Conservation (phyloP, 2,797 vertebrate species). For the Molossus molossus region DNA sequence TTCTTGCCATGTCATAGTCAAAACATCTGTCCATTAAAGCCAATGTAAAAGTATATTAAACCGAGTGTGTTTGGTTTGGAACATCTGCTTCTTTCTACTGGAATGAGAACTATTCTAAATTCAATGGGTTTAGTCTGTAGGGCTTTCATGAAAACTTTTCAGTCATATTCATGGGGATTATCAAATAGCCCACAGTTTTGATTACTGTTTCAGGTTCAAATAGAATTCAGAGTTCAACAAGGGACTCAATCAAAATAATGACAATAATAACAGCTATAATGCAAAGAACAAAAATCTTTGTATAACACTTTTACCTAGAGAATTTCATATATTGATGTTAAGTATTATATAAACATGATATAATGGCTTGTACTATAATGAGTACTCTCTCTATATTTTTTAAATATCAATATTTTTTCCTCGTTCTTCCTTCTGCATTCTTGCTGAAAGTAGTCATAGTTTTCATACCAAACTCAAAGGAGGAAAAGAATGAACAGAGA, state of each 20-base stretch:
- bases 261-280: conserved; percentile 72
- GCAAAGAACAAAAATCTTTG: conserved; percentile 67
- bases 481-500: conserved; percentile 42
- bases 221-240: conserved; percentile 85
- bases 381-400: conserved; percentile 8
- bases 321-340: conserved; percentile 49
- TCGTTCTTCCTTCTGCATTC: conserved; percentile 59
- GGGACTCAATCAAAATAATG: conserved; percentile 75
- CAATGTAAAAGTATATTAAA: conserved; percentile 81
- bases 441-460: conserved; percentile 40
- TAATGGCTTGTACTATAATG: conserved; percentile 49
- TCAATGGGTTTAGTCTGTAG: conserved; percentile 79
- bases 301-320: conserved; percentile 59
- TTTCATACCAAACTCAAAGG: conserved; percentile 36
- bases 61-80: conserved; percentile 73
- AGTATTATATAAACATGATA: conserved; percentile 63
- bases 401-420: conserved; percentile 37
- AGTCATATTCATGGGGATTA: conserved; percentile 86
- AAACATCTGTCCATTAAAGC: conserved; percentile 90
- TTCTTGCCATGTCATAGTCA: conserved; percentile 88
- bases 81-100: conserved; percentile 83
- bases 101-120: conserved; percentile 84
- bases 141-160: conserved; percentile 80
- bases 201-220: conserved; percentile 85
- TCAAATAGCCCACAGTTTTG: conserved; percentile 82